These are phyloP conservation scores for Mesitornis unicolor DNA, from an alignment of 2,113 vertebrate species.

Conservation along the genomic window DNA sequence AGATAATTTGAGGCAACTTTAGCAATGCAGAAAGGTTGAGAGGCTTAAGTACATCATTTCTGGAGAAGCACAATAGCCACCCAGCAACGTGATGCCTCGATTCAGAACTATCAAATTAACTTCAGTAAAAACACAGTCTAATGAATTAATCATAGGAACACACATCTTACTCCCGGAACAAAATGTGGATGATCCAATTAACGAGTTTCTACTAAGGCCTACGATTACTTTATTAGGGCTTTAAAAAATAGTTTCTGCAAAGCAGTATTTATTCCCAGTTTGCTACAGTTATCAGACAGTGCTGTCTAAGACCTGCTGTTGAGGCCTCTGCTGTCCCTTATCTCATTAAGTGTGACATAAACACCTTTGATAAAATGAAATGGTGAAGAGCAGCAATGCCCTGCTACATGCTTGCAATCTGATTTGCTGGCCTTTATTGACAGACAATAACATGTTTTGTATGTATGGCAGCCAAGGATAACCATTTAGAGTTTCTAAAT, in stretches of 20 bases:
- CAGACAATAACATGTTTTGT: constrained; percentile 59
- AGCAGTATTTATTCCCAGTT: constrained; percentile 45
- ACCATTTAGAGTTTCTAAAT: constrained; percentile 73
- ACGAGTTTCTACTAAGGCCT: constrained; percentile 13
- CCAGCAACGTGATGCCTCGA: background rate
- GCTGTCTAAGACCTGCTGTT: constrained; percentile 7
- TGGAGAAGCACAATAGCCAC: background rate
- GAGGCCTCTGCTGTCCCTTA: constrained; percentile 44
- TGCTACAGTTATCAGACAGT: constrained; percentile 46
- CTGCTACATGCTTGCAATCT: constrained; percentile 40
- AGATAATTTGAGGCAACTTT: background rate
- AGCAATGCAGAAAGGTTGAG: background rate
- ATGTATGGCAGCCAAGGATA: constrained; percentile 41
- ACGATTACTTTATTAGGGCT: constrained; percentile 24
- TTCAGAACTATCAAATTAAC: constrained; percentile 44
- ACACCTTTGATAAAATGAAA: constrained; percentile 73
- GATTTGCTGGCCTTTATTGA: constrained; percentile 66
- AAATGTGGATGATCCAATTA: constrained; percentile 29
- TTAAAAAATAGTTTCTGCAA: constrained; percentile 38
- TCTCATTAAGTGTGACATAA: constrained; percentile 67
- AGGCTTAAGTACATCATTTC: background rate
- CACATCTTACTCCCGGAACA: background rate
- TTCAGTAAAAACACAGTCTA: constrained; percentile 2
- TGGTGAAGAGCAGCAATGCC: constrained; percentile 39
- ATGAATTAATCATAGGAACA: constrained; percentile 17